Base-by-base conservation (phyloP, 2,888 invertebrate genomes). In the Seira musarum region DNA sequence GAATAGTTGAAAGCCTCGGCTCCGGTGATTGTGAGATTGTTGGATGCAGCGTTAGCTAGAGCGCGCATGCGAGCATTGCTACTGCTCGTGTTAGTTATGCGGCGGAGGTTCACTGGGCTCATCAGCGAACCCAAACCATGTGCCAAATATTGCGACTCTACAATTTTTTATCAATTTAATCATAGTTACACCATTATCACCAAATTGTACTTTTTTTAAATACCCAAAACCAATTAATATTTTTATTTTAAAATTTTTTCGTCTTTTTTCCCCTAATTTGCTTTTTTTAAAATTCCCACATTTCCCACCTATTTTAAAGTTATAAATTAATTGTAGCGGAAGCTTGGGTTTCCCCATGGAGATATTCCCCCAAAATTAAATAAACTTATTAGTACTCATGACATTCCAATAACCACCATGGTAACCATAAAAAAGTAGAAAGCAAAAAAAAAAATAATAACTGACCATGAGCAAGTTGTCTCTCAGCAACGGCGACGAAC, bases 401-500 rank as follows among this genome's bases (percentile, higher is more conserved):
- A 13, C 17, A 10, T n/a, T n/a, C n/a, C n/a, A n/a, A n/a, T n/a
- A n/a, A 65, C 19, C 63, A 30, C 22, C 15, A 21, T 30, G 49
- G 24, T 22, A 24, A 53, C 8, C 30, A 8, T n/a, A 61, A 2
- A 70, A 17, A 19, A 19, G n/a, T 25, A 10, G 35, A 25, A 57
- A 17, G 15, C 46, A 49, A 57, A 19, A 21, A 17, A 17, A 15
- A 72, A 66, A 73, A 46, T 40, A 30, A 10, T 57, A 15, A 68
- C 53, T 40, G 61, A 83, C 82, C 83, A 57, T 81, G 46, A 1
- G 77, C 76, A 13, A 85, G 75, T 21, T 82, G 70, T 25, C 82
- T 83, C 61, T 85, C 85, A 40, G 82, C 84, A 35, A 96, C 93
- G 0, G 93, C 93, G 22, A 95, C 92, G 89, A 98, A 97, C 73